Evolutionary conservation across 2,888 invertebrate species (phyloP), one percentile per base, ranked within the genome.

Genomic region (Sphaerophoria taeniata): DNA sequence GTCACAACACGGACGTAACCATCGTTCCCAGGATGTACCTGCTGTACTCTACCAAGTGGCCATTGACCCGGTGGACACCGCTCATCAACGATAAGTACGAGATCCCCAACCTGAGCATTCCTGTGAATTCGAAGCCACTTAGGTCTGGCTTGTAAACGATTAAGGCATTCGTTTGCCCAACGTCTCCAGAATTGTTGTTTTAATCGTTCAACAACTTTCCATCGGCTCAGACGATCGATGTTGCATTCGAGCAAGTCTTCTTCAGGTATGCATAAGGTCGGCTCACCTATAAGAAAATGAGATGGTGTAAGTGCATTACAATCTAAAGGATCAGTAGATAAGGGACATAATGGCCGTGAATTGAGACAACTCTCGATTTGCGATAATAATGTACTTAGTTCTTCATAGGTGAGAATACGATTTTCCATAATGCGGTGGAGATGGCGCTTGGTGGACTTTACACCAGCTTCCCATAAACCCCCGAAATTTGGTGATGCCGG

Each of bases 1-100:
- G n/a, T n/a, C n/a, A n/a, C n/a, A n/a, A n/a, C n/a, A n/a, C n/a
- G n/a, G n/a, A n/a, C 43, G 11, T 33, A 58, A 51, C 70, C 70
- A 70, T 70, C 70, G 6, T 11, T 6, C 12, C 70, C 67, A 12
- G 56, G 70, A 56, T 70, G 70, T 4, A 70, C 9, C 31, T 51
- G 24, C 5, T 34, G 14, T 49, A 65, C 34, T 65, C 49, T 49
- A 14, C 49, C 65, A 33, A 65, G 65, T 34, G 34, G 49, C 49
- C 65, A 49, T 5, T 49, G 49, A 34, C 34, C 34, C 34, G 65
- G 14, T 31, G 67, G 51, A 24, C 34, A 36, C 5, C 39, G 34
- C 4, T 67, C 67, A 24, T 67, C 51, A 9, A 16, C n/a, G 11
- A 67, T 53, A 12, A 67, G 16, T 4, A 53, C 53, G 31, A 67